phyloP scores from a whole-genome alignment of 2,113 vertebrate genomes.

The Lampris megalopsis region DNA sequence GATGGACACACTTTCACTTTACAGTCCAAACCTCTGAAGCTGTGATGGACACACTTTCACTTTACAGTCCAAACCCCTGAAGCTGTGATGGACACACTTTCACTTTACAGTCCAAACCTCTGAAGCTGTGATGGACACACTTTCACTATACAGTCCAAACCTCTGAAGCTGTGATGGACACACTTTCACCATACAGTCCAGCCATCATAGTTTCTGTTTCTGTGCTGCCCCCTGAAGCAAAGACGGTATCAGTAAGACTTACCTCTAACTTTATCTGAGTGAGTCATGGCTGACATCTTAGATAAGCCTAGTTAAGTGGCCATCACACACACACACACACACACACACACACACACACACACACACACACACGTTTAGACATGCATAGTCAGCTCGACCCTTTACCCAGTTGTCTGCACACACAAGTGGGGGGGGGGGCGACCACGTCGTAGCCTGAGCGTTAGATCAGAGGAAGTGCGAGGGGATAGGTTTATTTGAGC shows the following conservation, averaged over 20 bases:
- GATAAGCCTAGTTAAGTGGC: slow-evolving; percentile 29
- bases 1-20: too few relatives aligned
- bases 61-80: too few relatives aligned
- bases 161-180: too few relatives aligned
- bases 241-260: not conserved
- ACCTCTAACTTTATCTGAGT: slow-evolving; percentile 38
- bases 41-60: too few relatives aligned
- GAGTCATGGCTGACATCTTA: slow-evolving; percentile 27
- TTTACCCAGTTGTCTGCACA: slow-evolving; percentile 50
- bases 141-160: too few relatives aligned
- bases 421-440: slow-evolving; percentile 1
- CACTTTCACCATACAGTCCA: too few relatives aligned
- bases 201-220: too few relatives aligned
- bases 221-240: too few relatives aligned
- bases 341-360: not conserved
- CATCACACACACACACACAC: slow-evolving; percentile 16
- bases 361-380: slow-evolving; percentile 15
- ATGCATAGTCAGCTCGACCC: slow-evolving; percentile 32
- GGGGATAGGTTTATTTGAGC: slow-evolving; percentile 73
- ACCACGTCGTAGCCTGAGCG: slow-evolving; percentile 33
- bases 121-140: too few relatives aligned
- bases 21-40: too few relatives aligned
- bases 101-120: too few relatives aligned
- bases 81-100: too few relatives aligned
- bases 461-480: slow-evolving; percentile 62